A percentile compares a stretch with the other conserved stretches of the same genome.
Evolutionary conservation across 2,797 vertebrate genomes (phyloP).

Genomic region (Poecilia velifera): DNA sequence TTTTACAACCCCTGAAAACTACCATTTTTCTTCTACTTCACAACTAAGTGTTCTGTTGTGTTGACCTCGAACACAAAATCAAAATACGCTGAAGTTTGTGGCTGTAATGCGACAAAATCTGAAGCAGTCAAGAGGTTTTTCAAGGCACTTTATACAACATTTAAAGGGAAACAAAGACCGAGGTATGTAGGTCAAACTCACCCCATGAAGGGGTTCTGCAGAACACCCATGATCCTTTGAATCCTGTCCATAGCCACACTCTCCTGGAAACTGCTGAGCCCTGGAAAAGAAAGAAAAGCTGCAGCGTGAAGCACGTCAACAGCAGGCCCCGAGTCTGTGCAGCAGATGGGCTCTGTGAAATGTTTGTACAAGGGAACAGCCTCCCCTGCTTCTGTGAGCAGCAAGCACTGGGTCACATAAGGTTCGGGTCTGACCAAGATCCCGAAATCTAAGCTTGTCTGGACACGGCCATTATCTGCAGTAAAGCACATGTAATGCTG

Average conservation of each 20-base stretch:
- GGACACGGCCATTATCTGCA: constrained; percentile 35
- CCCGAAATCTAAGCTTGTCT: constrained; percentile 54
- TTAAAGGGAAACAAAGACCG: neutral
- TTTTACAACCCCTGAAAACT: no score
- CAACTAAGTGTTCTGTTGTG: neutral
- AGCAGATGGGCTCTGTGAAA: constrained; percentile 75
- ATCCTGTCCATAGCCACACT: constrained; percentile 87
- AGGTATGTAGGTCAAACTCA: constrained; percentile 58
- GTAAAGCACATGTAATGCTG: constrained; percentile 25
- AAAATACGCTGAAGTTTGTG: neutral
- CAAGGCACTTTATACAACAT: neutral
- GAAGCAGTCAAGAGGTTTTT: neutral
- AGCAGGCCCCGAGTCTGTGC: constrained; percentile 61
- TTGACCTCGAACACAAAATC: neutral
- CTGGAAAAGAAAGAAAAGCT: constrained; percentile 73
- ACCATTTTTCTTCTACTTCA: neutral
- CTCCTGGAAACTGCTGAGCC: constrained; percentile 87
- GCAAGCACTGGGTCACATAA: constrained; percentile 72
- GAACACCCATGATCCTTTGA: constrained; percentile 86
- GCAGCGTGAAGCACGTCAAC: constrained; percentile 60
- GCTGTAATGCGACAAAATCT: neutral
- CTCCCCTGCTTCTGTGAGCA: constrained; percentile 63
- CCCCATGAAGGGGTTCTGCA: constrained; percentile 85
- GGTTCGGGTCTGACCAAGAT: constrained; percentile 61
- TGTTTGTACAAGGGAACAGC: constrained; percentile 60